Base-by-base conservation (phyloP, 2,888 invertebrate species). In the Portevinia maculata region DNA sequence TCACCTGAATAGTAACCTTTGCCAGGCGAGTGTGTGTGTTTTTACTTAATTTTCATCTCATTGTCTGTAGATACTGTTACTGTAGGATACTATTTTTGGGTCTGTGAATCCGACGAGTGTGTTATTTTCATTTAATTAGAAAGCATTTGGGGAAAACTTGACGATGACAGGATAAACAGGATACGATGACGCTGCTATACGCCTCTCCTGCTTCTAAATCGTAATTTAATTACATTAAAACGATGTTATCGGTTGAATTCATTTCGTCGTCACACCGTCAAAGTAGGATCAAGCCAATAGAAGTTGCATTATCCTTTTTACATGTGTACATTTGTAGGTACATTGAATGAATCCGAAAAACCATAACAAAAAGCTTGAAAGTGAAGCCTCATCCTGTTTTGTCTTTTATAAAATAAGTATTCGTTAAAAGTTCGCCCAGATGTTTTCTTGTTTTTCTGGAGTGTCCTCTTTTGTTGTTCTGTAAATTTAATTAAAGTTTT, bases 61-160 rank as follows among this genome's bases (percentile, higher is more conserved):
- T 60, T 60, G 30, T 34, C 34, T 34, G 8, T 2, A 34, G 34
- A 3, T 3, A 34, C 9, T 34, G 24, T 24, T 24, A 24, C 24
- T 24, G 24, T 24, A 3, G 5, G 24, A 5, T 5, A 24, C 34
- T 34, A 9, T 34, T 8, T 11, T 9, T 8, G 34, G 9, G 1
- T 34, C 34, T 44, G 4, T 9, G 11, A 17, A 3, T 21, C 19
- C 11, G 3, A 8, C 9, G 41, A 21, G 46, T 32, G 41, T 46
- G 65, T 60, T 65, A 71, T 75, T 67, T 39, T 60, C 59, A 73
- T 73, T 75, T 81, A 75, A 81, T 81, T 75, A 71, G 75, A 39
- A 46, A 57, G 46, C 32, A 52, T 39, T 52, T 15, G 44, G 9
- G 32, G 32, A 46, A 59, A 79, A 74, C 34, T 73, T 60, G 30